These are phyloP conservation scores for Muricea muricata DNA, from an alignment of 92 coral and sea anemone genomes.

Conservation along the genomic window DNA sequence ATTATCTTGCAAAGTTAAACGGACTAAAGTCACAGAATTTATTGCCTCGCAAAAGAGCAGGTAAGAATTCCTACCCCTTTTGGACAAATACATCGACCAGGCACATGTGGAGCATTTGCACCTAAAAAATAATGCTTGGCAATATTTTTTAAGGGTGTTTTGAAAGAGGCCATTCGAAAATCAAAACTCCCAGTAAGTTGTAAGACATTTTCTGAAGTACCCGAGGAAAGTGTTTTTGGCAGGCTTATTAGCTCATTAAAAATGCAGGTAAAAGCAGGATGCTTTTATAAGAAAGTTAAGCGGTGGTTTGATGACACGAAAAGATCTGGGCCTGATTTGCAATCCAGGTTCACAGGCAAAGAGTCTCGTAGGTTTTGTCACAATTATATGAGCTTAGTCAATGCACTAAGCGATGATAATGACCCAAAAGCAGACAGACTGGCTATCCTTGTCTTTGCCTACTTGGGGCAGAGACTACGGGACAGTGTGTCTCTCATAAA, in stretches of 20 bases:
- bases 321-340: constrained; percentile 53
- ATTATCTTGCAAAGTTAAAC: constrained; percentile 29
- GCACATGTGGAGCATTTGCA: constrained; percentile 69
- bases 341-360: constrained; percentile 63
- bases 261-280: constrained; percentile 54
- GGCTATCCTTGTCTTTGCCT: constrained; percentile 51
- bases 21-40: constrained; percentile 63
- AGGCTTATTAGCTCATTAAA: constrained; percentile 51
- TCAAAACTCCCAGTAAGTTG: constrained; percentile 57
- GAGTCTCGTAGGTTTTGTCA: constrained; percentile 67
- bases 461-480: not conserved
- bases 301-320: constrained; percentile 65
- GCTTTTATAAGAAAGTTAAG: constrained; percentile 49
- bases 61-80: constrained; percentile 61
- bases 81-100: constrained; percentile 51
- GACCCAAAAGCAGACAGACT: constrained; percentile 47
- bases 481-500: constrained; percentile 26
- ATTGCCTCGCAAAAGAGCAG: constrained; percentile 63
- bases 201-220: constrained; percentile 63
- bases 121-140: constrained; percentile 67
- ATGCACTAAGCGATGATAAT: constrained; percentile 50
- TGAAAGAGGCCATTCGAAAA: constrained; percentile 62
- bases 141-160: constrained; percentile 51
- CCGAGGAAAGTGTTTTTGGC: constrained; percentile 48
- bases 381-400: constrained; percentile 59